A percentile compares a stretch with the other conserved stretches of the same genome.
These are phyloP conservation scores for Hepsetus odoe DNA, from an alignment of 2,113 vertebrate genomes.

Conservation along the genomic window DNA sequence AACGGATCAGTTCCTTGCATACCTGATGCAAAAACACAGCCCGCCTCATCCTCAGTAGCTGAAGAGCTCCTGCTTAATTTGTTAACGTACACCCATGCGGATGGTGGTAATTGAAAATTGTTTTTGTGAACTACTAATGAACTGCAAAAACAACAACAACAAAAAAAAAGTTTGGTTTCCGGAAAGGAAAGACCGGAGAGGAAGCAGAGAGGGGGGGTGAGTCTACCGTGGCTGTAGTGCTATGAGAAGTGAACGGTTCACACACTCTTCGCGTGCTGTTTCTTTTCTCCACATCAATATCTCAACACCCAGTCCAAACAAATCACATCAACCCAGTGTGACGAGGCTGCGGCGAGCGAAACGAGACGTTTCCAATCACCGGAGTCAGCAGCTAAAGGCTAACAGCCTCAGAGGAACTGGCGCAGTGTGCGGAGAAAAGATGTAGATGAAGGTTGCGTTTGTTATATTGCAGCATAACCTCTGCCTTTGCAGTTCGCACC, in stretches of 20 bases:
- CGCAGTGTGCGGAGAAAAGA: neutral
- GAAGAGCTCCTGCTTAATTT: slow-evolving; percentile 33
- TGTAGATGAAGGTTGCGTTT: neutral
- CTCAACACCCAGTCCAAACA: neutral
- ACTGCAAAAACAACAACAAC: no score
- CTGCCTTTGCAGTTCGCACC: neutral
- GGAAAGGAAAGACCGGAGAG: slow-evolving; percentile 19
- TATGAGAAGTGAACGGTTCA: slow-evolving; percentile 15
- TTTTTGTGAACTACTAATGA: neutral
- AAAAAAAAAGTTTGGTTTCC: slow-evolving; percentile 38
- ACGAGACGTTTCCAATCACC: neutral
- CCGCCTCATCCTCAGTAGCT: neutral
- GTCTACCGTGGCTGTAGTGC: slow-evolving; percentile 12
- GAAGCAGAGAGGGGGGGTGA: neutral
- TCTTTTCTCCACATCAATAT: neutral
- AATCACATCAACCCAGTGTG: neutral
- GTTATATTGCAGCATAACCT: neutral
- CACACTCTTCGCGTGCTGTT: slow-evolving; percentile 9
- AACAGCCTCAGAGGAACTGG: neutral
- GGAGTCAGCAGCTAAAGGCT: neutral
- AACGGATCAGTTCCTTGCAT: slow-evolving; percentile 38
- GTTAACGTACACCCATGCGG: slow-evolving; percentile 29
- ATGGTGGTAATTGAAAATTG: neutral
- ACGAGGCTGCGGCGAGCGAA: neutral
- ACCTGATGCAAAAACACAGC: slow-evolving; percentile 45